Evolutionary conservation across 2,113 vertebrate genomes (phyloP), one percentile per base, ranked within the genome.

Genomic region (Bucco capensis): DNA sequence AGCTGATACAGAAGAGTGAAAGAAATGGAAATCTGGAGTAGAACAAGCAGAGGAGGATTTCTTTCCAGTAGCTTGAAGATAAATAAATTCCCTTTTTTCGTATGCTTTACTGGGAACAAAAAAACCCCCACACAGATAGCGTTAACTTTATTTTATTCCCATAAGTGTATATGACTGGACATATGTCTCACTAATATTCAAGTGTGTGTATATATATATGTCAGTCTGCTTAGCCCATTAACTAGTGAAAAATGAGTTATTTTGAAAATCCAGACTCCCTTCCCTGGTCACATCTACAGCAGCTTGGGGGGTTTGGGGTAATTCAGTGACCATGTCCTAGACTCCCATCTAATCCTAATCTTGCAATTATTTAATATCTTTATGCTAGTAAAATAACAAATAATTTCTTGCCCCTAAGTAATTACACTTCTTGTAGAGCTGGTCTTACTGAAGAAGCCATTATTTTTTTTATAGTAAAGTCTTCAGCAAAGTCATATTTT

Each of bases 31-130:
- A 85, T 79, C 69, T 87, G 72, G 83, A 89, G 78, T 61, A 50
- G 51, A 92, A 89, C 47, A 78, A 64, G 38, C 56, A 64, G 35
- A 49, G 24, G n/a, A 71, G 16, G 21, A 9, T 10, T 3, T 82
- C 58, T 87, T 95, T 96, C 96, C 95, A 94, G 71, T 92, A 93
- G 76, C 91, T 95, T 83, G 78, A 83, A 80, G 72, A 81, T 23
- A 83, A 88, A 93, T 74, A 80, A 83, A 67, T 67, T 75, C 58
- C 5, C 0, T 65, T 82, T 90, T 76, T 89, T 77, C 33, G 31
- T 84, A 75, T 65, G 22, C 35, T 82, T 83, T 42, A 21, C 40
- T 86, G 18, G 25, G 40, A 86, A 81, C 30, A 44, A 94, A 78
- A 94, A 74, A 91, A 3, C 0, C 35, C 67, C 23, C 8, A 22